A percentile compares a stretch with the other conserved stretches of the same genome.
Evolutionary conservation across 2,797 vertebrate species (phyloP).

Genomic region (Pseudochirops corinnae): DNA sequence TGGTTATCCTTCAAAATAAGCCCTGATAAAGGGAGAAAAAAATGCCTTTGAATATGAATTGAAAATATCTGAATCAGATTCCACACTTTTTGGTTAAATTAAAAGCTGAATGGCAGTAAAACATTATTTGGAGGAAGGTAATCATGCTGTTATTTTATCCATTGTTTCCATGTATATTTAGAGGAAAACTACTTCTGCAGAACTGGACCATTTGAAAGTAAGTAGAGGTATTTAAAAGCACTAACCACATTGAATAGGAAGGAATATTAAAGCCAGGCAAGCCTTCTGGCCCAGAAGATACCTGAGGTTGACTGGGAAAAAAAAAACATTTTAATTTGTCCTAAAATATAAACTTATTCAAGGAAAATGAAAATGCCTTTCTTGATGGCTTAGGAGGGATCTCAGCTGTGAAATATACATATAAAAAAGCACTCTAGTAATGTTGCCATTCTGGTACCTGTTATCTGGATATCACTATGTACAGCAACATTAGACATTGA

Average conservation of each 20-base stretch:
- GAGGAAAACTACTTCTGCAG: slow-evolving; percentile 26
- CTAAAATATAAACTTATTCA: neutral
- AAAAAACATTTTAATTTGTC: neutral
- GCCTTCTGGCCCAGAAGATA: neutral
- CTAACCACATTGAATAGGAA: neutral
- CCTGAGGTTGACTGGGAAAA: neutral
- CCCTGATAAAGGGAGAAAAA: slow-evolving; percentile 29
- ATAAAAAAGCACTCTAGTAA: slow-evolving; percentile 25
- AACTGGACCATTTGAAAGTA: slow-evolving; percentile 13
- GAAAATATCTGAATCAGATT: slow-evolving; percentile 54
- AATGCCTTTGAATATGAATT: slow-evolving; percentile 69
- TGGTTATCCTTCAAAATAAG: slow-evolving; percentile 60
- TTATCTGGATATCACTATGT: slow-evolving; percentile 53
- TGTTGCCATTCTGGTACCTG: neutral
- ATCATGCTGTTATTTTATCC: slow-evolving; percentile 17
- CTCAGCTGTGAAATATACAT: neutral
- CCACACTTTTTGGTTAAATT: slow-evolving; percentile 61
- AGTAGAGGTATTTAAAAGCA: neutral
- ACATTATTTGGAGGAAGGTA: slow-evolving; percentile 50
- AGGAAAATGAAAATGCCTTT: slow-evolving; percentile 32
- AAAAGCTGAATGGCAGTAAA: slow-evolving; percentile 44
- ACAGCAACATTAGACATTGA: slow-evolving; percentile 24
- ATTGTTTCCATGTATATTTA: slow-evolving; percentile 20
- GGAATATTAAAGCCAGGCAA: neutral
- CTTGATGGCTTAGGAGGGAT: neutral